Conservation (phyloP, 2,797 vertebrate species). For the Fundulus diaphanus region DNA sequence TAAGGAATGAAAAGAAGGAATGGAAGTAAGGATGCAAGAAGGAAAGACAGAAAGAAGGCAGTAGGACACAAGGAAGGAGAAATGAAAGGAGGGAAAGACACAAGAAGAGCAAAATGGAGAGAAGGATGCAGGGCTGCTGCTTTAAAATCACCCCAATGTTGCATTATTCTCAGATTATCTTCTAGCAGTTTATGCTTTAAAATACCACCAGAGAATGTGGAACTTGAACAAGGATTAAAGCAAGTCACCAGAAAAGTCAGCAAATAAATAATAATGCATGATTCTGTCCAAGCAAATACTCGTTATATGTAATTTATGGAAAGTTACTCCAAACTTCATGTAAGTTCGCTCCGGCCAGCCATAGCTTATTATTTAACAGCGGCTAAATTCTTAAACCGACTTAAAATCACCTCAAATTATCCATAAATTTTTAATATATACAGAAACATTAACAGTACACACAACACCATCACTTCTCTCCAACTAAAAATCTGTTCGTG, state of each 20-base stretch:
- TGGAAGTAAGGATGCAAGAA: neutral
- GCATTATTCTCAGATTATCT: too few relatives aligned
- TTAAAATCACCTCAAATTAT: neutral
- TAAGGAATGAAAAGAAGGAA: neutral
- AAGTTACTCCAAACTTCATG: neutral
- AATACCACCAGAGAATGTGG: rapidly evolving
- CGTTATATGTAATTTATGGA: neutral
- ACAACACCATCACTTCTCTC: neutral
- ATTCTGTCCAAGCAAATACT: neutral
- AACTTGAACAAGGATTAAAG: neutral
- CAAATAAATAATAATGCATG: neutral
- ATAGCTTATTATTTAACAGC: neutral
- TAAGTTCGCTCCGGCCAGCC: neutral
- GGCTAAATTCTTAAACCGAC: neutral
- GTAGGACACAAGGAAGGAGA: neutral
- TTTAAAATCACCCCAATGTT: too few relatives aligned
- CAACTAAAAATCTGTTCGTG: neutral
- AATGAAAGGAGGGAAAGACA: too few relatives aligned
- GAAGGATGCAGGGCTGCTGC: too few relatives aligned
- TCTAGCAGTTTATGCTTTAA: neutral
- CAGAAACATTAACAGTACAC: neutral
- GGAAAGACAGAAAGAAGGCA: neutral
- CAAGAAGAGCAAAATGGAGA: too few relatives aligned
- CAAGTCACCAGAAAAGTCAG: neutral
- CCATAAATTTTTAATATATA: neutral